Evolutionary conservation across 2,888 invertebrate genomes (phyloP), one percentile per base, ranked within the genome.

Genomic region (Callimorpha dominula): DNA sequence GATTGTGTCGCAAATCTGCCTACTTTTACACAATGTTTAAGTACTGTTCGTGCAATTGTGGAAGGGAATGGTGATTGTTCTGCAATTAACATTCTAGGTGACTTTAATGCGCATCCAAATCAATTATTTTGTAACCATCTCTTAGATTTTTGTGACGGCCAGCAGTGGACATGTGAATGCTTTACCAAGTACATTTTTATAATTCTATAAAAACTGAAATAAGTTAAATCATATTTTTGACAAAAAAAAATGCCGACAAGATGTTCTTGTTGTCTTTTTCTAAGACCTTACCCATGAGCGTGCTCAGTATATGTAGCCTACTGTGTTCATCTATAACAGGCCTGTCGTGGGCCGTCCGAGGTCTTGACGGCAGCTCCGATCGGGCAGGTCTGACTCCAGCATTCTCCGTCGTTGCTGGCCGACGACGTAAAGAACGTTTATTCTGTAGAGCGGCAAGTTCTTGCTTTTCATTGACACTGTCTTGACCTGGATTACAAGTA

Each of bases 341-440:
- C 9, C 86, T 84, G 1, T 89, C 90, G 4, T 86, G 74, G 0
- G 95, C 95, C 0, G 95, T 95, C 46, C 82, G 85, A 0, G 95
- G 95, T 63, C 95, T 82, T 8, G 77, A 82, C 0, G 88, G 89
- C n/a, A 92, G 57, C n/a, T 74, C 70, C 0, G 87, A 85, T 14
- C 88, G 84, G 0, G 72, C 20, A 0, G 92, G 92, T n/a, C 95
- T 81, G 0, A 75, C 42, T 1, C 95, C 94, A 0, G 87, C 91
- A 43, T 90, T 87, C 71, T 94, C 95, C 0, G 94, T 93, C 4
- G 95, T 95, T 0, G 93, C 93, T 3, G 95, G 95, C 4, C 95
- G 90, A 57, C 57, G 57, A 5, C 88, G 87, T 0, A 89, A 80
- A 1, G 75, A 73, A 1, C 71, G 69, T 54, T 67, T 65, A 5